Base-by-base conservation (phyloP, 2,888 invertebrate species). In the Bellardia bayeri region DNA sequence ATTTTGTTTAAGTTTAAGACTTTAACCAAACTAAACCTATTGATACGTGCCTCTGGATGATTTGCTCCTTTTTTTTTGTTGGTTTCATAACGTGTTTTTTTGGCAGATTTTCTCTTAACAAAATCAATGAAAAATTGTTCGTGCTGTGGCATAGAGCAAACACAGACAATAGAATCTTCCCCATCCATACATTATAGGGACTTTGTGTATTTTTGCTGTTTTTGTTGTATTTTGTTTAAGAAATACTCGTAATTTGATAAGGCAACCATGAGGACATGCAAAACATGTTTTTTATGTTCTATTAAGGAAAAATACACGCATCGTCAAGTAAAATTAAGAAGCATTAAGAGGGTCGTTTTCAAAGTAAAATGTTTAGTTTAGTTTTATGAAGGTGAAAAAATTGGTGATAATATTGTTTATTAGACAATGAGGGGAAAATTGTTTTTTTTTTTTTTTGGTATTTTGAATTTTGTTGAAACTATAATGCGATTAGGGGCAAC, bases 41-140 rank as follows among this genome's bases (percentile, higher is more conserved):
- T 85, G 75, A 75, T 75, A 85, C 85, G 80, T 80, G 85, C 68
- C 68, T 45, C 54, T 42, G 30, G 61, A 75, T 80, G 68, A 75
- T 74, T 63, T 61, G 56, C 54, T 72, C 54, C 45, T 66, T 84
- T 79, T 66, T 66, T 84, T 79, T 66, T 66, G 56, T 79, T 66
- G 56, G 54, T 78, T 56, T 3, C 23, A 71, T 83, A n/a, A n/a
- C n/a, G n/a, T 69, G 7, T 30, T 49, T 30, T 51, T n/a, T 56
- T 58, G 8, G 40, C 4, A 40, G 63, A 42, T 74, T 56, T 30
- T 30, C 37, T 40, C 5, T 42, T 11, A 45, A 58, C 58, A 66
- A 72, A 79, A 85, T 74, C 85, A 80, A 61, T 74, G 23, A 51
- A 68, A 74, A 58, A 51, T 61, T 69, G 8, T 80, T 69, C 51